Evolutionary conservation across 1,140 invertebrate genomes (phyloP).

Genomic region (Thaumetopoea pityocampa): DNA sequence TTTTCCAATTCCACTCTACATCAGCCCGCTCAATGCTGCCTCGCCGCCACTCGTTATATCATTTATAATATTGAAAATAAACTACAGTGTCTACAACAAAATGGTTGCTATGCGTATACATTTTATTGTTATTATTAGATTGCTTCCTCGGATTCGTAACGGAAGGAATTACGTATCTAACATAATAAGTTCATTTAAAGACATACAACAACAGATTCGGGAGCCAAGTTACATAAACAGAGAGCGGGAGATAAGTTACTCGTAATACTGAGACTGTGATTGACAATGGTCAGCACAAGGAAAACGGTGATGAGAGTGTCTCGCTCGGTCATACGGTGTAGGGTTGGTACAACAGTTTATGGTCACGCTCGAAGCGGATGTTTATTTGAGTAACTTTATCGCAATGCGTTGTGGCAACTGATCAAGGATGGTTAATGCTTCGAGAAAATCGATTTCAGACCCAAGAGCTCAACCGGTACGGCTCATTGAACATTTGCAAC

Average conservation of each 20-base stretch:
- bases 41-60: constrained; percentile 10
- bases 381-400: constrained; percentile 10
- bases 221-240: constrained; percentile 9
- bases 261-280: neutral
- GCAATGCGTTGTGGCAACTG: constrained; percentile 10
- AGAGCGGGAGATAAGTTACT: constrained; percentile 5
- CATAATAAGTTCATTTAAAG: constrained; percentile 6
- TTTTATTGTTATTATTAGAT: constrained; percentile 19
- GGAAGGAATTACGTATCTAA: no score
- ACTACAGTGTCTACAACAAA: constrained; percentile 8
- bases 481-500: no score
- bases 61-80: constrained; percentile 7
- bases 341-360: constrained; percentile 9
- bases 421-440: constrained; percentile 1
- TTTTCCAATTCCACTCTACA: constrained; percentile 32
- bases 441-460: constrained; percentile 1
- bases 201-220: constrained; percentile 10
- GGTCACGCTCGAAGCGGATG: constrained; percentile 12
- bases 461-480: no score
- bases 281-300: neutral
- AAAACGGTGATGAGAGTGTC: neutral
- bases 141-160: constrained; percentile 19
- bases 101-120: constrained; percentile 12
- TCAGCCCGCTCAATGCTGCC: constrained; percentile 5
- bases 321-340: neutral